These are phyloP conservation scores for Girardia tigrina DNA, from an alignment of 2,888 invertebrate species.

Conservation along the genomic window DNA sequence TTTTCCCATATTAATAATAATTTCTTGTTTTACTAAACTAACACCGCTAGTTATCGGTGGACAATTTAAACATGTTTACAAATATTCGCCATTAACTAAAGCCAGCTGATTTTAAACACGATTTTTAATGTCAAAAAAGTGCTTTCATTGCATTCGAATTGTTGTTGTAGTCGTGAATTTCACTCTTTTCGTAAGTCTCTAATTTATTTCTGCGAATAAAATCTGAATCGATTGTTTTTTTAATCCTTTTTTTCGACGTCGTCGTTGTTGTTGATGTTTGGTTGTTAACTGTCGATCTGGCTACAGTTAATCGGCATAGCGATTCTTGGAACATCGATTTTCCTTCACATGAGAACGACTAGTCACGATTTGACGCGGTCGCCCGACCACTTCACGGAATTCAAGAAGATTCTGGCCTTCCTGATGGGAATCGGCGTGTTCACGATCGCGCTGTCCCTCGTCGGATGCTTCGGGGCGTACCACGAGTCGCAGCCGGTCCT, in stretches of 20 bases:
- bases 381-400: constrained; percentile 1
- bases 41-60: background rate
- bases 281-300: too few species aligned
- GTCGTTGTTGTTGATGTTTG: too few species aligned
- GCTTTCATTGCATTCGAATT: constrained; percentile 17
- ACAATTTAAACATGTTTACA: constrained; percentile 10
- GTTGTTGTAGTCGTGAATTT: background rate
- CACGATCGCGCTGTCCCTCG: background rate
- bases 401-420: background rate
- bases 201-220: background rate
- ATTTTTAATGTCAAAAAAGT: background rate
- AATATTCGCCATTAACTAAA: constrained; percentile 13
- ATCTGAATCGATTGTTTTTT: too few species aligned
- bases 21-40: background rate
- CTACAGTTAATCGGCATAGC: background rate
- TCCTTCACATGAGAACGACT: background rate
- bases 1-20: too few species aligned
- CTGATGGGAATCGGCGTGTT: background rate
- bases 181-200: constrained; percentile 9
- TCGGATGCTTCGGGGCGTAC: background rate
- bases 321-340: constrained; percentile 7
- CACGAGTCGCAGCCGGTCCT: background rate
- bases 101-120: background rate
- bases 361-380: background rate
- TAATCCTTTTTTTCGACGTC: too few species aligned